These are phyloP conservation scores for Hydractinia echinata DNA, from an alignment of 30 jellyfish, hydroid and myxozoan species.

Conservation along the genomic window DNA sequence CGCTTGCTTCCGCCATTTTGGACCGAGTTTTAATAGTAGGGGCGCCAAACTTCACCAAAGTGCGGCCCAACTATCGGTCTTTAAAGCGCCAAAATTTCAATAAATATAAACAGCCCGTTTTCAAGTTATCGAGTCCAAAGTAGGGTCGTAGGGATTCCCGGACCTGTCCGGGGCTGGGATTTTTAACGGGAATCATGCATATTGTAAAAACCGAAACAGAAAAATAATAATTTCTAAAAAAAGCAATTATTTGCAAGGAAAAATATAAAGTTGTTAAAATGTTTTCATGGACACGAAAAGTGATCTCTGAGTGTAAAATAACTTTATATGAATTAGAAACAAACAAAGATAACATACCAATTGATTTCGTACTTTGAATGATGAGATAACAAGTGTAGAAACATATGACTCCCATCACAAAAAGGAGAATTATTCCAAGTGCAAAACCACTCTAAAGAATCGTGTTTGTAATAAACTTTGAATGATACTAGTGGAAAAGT, in stretches of 20 bases:
- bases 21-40: too few relatives aligned
- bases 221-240: background rate
- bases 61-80: too few relatives aligned
- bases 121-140: too few relatives aligned
- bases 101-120: too few relatives aligned
- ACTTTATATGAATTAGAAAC: background rate
- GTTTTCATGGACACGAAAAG: background rate
- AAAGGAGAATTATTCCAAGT: slow-evolving; percentile 52
- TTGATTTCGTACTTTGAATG: slow-evolving; percentile 48
- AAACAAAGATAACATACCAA: slow-evolving; percentile 43
- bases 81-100: too few relatives aligned
- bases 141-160: too few relatives aligned
- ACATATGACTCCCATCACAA: slow-evolving; percentile 71
- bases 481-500: too few relatives aligned
- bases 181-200: too few relatives aligned
- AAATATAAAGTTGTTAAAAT: background rate
- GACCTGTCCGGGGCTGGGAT: too few relatives aligned
- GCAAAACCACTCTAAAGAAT: slow-evolving; percentile 81
- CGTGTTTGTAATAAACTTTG: too few relatives aligned
- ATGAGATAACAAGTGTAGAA: slow-evolving; percentile 71
- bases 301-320: background rate
- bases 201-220: slow-evolving; percentile 30
- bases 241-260: background rate
- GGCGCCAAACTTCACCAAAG: too few relatives aligned
- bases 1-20: too few relatives aligned